Conservation (phyloP, 2,888 invertebrate species). For the Papilio protenor region DNA sequence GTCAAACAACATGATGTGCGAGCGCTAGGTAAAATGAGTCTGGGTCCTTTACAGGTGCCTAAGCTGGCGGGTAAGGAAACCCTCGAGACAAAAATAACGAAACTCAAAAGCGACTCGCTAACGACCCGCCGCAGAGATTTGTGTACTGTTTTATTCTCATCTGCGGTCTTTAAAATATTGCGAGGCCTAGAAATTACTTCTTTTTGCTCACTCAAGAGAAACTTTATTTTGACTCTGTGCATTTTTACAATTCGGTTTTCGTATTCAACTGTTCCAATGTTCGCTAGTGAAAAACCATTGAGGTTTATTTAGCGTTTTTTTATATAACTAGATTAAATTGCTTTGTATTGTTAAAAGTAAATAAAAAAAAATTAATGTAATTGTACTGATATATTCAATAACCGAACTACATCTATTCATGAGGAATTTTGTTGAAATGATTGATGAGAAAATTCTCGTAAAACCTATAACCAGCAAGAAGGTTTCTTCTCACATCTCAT, state of each 20-base stretch:
- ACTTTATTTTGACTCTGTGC: neutral
- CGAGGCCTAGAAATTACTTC: neutral
- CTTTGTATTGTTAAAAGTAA: too few species aligned
- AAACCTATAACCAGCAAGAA: too few species aligned
- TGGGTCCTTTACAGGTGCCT: conserved; percentile 14
- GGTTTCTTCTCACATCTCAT: too few species aligned
- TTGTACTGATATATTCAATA: neutral
- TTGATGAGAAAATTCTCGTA: too few species aligned
- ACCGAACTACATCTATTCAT: too few species aligned
- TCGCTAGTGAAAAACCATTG: too few species aligned
- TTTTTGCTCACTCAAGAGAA: neutral
- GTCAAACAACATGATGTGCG: conserved; percentile 4
- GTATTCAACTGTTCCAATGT: neutral
- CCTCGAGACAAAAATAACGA: conserved; percentile 26
- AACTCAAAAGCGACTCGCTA: conserved; percentile 13
- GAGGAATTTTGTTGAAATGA: too few species aligned
- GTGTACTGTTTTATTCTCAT: conserved; percentile 28
- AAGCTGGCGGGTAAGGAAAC: conserved; percentile 3
- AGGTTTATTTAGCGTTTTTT: too few species aligned
- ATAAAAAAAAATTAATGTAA: neutral
- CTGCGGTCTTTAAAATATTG: conserved; percentile 29
- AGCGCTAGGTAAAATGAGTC: conserved; percentile 10
- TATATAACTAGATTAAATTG: too few species aligned
- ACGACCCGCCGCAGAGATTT: conserved; percentile 21
- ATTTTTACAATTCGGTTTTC: neutral